phyloP scores from a whole-genome alignment of 2,888 invertebrate genomes.

The Leptura quadrifasciata region DNA sequence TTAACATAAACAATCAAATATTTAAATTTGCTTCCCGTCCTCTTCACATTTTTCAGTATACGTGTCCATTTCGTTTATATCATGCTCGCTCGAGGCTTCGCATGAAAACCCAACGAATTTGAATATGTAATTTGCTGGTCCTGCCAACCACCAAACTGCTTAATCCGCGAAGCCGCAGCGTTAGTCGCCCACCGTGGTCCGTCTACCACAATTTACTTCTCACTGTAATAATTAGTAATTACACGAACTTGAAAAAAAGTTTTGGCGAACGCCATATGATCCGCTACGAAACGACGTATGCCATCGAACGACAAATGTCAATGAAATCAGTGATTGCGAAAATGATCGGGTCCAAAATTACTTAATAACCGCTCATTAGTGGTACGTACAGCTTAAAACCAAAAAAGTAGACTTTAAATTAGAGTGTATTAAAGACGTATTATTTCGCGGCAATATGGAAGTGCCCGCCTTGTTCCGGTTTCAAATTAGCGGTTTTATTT shows the following conservation, averaged over 20 bases:
- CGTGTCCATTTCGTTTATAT: neutral
- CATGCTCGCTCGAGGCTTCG: neutral
- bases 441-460: slow-evolving; percentile 41
- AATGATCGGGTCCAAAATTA: slow-evolving; percentile 26
- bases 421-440: slow-evolving; percentile 12
- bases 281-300: neutral
- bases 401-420: slow-evolving; percentile 29
- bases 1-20: too few species aligned
- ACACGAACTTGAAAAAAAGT: neutral
- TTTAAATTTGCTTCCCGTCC: too few species aligned
- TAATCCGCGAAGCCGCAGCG: neutral
- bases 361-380: slow-evolving; percentile 19
- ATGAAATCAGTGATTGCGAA: slow-evolving; percentile 26
- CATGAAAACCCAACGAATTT: neutral
- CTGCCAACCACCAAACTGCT: neutral
- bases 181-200: neutral
- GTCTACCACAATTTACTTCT: neutral
- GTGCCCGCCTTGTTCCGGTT: slow-evolving; percentile 69
- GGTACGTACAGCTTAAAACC: slow-evolving; percentile 13
- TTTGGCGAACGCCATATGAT: slow-evolving; percentile 12
- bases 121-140: neutral
- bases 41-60: too few species aligned
- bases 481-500: slow-evolving; percentile 70
- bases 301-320: slow-evolving; percentile 28
- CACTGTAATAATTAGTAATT: too few species aligned